These are phyloP conservation scores for Syngnathus typhle DNA, from an alignment of 2,113 vertebrate genomes.

Conservation along the genomic window DNA sequence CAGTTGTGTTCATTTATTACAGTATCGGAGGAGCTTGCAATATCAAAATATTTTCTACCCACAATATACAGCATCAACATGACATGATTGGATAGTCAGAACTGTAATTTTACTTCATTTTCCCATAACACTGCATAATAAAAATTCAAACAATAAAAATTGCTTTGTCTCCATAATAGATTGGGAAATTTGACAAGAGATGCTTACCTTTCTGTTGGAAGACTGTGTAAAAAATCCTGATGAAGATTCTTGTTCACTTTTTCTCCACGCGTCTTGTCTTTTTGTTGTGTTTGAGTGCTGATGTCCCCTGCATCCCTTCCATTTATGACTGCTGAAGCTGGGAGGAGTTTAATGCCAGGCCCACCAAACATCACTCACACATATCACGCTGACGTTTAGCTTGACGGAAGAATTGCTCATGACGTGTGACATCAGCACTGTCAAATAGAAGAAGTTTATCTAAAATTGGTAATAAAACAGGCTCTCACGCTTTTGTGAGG, in stretches of 20 bases:
- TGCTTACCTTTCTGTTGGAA: slow-evolving; percentile 34
- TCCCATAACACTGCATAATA: neutral
- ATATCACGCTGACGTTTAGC: neutral
- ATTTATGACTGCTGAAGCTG: slow-evolving; percentile 22
- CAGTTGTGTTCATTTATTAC: neutral
- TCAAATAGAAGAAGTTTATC: neutral
- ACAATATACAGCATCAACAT: slow-evolving; percentile 7
- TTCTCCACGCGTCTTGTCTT: neutral
- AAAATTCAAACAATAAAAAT: neutral
- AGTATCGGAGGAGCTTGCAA: slow-evolving; percentile 15
- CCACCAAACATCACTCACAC: slow-evolving; percentile 1
- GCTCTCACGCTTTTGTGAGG: neutral
- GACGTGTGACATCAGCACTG: slow-evolving; percentile 33
- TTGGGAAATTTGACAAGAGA: neutral
- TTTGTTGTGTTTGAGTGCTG: slow-evolving; percentile 13
- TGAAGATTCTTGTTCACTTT: slow-evolving; percentile 11
- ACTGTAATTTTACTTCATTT: neutral
- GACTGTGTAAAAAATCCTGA: slow-evolving; percentile 2
- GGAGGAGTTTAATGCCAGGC: slow-evolving; percentile 18
- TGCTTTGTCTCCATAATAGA: neutral
- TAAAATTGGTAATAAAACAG: slow-evolving; percentile 33
- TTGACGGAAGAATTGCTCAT: slow-evolving; percentile 29
- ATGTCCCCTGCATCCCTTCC: neutral
- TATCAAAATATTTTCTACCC: slow-evolving; percentile 13
- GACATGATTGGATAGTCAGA: neutral